Evolutionary conservation across 92 coral and sea anemone species (phyloP), one percentile per base, ranked within the genome.

Genomic region (Palythoa caribaeorum): DNA sequence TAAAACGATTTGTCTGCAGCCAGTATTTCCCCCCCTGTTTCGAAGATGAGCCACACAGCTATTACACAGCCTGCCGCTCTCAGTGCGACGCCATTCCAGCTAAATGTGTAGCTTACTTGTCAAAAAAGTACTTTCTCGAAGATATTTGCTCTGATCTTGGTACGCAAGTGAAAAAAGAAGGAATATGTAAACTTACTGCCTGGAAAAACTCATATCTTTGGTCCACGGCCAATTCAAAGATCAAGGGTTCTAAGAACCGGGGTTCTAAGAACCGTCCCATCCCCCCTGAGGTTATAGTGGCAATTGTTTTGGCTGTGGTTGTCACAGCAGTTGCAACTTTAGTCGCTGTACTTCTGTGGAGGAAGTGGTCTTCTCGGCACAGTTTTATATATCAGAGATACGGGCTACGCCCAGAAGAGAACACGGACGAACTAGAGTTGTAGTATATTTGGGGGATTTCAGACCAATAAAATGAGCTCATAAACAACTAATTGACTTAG

Each of bases 21-120:
- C 93, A 92, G 83, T 51, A 62, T 36, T 44, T 91, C 9, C 98
- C 94, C 10, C 96, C 98, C 0, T 95, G 98, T 88, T 93, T 93
- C 63, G 38, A 71, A 7, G 86, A 87, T 17, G 92, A 95, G 39
- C 87, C 85, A 17, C 74, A 78, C 2, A 85, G 87, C 3, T 84
- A 78, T 38, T 92, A 89, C 65, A 93, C 96, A 38, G 94, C 89
- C 2, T 95, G 98, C 55, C 75, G 80, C 36, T 79, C 87, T 9
- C 96, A 94, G 51, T 95, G 98, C 38, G 72, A 73, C 76, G 83
- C 62, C 38, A 66, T 91, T 48, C 77, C 60, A 16, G 39, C n/a
- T 1, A 48, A 86, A 70, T 95, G 98, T 36, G 20, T 48, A 21
- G 39, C 20, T 81, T 11, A n/a, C 2, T 3, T 68, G 76, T 38